Conservation (phyloP, 2,797 vertebrate genomes). For the Platyrinchus mystaceus region DNA sequence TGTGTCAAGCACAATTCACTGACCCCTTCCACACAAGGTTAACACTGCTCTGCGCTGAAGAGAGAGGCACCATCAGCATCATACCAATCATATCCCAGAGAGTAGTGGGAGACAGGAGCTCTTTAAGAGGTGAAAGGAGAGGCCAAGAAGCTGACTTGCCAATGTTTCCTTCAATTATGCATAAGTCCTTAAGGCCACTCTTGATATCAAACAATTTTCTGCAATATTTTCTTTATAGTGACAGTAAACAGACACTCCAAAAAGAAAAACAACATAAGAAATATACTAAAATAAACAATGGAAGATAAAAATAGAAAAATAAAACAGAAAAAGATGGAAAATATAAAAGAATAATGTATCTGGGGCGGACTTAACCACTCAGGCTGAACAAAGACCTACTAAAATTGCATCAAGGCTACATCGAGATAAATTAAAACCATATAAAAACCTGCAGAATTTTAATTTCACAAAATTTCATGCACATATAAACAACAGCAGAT, state of each 20-base stretch:
- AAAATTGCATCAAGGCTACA: conserved; percentile 15
- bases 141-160: neutral
- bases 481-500: neutral
- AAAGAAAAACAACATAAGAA: neutral
- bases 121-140: neutral
- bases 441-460: conserved; percentile 33
- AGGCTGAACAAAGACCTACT: conserved; percentile 9
- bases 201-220: neutral
- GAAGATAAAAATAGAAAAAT: neutral
- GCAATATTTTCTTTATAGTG: neutral
- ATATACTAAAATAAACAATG: neutral
- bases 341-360: neutral
- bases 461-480: conserved; percentile 41
- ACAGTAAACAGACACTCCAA: neutral
- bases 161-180: neutral
- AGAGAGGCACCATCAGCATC: neutral
- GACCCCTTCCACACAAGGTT: neutral
- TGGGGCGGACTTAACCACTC: neutral
- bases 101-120: neutral
- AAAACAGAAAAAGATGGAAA: neutral
- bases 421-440: neutral
- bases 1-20: neutral
- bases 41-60: neutral
- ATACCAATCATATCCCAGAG: fast-evolving
- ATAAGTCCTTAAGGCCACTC: neutral